Base-by-base conservation (phyloP, 1,140 invertebrate genomes). In the Leptoteleia sp. region DNA sequence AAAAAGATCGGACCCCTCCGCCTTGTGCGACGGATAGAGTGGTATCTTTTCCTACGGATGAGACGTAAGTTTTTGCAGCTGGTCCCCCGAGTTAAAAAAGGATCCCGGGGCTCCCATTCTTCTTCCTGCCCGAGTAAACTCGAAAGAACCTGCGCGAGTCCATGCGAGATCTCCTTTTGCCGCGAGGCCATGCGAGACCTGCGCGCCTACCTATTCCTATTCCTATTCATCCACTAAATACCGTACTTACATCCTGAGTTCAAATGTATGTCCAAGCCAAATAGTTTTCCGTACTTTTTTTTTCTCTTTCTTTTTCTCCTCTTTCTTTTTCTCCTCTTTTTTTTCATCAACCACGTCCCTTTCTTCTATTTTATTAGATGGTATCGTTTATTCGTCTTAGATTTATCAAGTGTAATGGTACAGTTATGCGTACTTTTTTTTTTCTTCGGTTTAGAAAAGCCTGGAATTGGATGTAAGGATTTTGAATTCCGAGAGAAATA, bases 51-150 rank as follows among this genome's bases (percentile, higher is more conserved):
- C 82, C 82, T 82, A 25, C 68, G 81, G 82, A 79, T 80, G 80
- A 81, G 75, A 79, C 71, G 55, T 72, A 81, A 81, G 84, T 88
- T 89, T 89, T 88, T 87, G 88, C 88, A 89, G 88, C 88, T 88
- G 88, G 85, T 73, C 76, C 70, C 22, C n/a, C n/a, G n/a, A n/a
- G 22, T 25, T 25, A 25, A 79, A 86, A 88, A 89, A 89, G 87
- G 87, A 86, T 88, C 88, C 85, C 40, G 79, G 83, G 81, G 22
- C 6, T n/a, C 81, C 81, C 82, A 84, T 87, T 87, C 83, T 87
- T 86, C 68, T 83, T 80, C 77, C 80, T 87, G 86, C 85, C 80
- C 85, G 87, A 88, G 85, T 85, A 84, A 85, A 84, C 84, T 83
- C 86, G 80, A 88, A 87, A 87, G 83, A 84, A 88, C 86, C 85